Conservation (phyloP, 2,113 vertebrate species). For the Heterotilapia buettikoferi region DNA sequence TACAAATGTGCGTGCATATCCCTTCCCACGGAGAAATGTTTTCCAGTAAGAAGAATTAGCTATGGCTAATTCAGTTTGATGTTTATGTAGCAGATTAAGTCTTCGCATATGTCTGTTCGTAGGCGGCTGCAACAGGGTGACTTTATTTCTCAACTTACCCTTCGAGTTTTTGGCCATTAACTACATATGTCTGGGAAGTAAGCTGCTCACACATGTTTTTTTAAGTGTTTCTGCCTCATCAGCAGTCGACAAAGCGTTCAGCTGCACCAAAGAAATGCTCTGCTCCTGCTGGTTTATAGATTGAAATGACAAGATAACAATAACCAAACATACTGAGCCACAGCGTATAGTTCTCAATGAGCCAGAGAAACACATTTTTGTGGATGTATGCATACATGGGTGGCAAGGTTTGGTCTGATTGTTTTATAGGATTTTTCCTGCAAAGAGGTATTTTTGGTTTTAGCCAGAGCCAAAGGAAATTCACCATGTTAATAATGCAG, state of each 20-base stretch:
- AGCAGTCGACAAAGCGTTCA: not conserved
- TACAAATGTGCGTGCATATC: not conserved
- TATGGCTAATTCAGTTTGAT: not conserved
- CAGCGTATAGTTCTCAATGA: not conserved
- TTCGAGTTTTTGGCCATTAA: not conserved
- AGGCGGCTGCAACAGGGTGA: too few species aligned
- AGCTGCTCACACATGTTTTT: not conserved
- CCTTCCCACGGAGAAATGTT: accelerated
- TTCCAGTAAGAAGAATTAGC: not conserved
- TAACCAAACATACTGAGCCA: not conserved
- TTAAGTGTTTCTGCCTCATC: conserved; percentile 23
- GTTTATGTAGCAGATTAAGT: not conserved
- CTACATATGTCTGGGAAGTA: not conserved
- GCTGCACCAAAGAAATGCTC: not conserved
- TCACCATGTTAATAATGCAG: not conserved
- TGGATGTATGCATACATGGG: not conserved
- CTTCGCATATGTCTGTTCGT: not conserved
- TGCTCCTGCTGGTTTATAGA: not conserved
- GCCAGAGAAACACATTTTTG: not conserved
- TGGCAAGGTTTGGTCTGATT: not conserved
- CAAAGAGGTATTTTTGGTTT: not conserved
- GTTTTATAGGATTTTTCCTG: not conserved
- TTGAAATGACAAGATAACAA: not conserved
- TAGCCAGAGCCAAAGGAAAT: not conserved
- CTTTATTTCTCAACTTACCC: not conserved